phyloP scores from a whole-genome alignment of 2,888 invertebrate species.

The Rhagophthalmus giganteus region DNA sequence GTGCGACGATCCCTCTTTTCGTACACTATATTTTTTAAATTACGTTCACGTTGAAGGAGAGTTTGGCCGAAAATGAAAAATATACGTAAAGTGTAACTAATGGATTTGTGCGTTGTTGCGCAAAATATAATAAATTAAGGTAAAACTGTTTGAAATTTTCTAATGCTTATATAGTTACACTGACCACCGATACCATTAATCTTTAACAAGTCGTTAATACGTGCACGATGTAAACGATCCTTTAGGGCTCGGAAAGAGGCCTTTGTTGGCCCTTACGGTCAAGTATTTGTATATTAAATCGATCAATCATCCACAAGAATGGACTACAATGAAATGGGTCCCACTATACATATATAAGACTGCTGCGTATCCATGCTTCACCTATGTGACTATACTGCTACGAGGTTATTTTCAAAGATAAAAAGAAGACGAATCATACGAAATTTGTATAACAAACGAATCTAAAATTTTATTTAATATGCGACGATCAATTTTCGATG shows the following conservation, averaged over 20 bases:
- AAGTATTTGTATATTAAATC: conserved; percentile 59
- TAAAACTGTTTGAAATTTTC: conserved; percentile 24
- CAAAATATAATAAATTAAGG: conserved; percentile 24
- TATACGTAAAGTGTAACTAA: conserved; percentile 10
- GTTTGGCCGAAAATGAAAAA: conserved; percentile 11
- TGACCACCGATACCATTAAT: conserved; percentile 53
- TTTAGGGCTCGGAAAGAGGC: conserved; percentile 53
- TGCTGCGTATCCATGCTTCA: conserved; percentile 35
- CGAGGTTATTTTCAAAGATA: conserved; percentile 11
- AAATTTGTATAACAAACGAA: conserved; percentile 11
- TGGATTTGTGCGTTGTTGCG: conserved; percentile 18
- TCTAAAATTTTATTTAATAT: not conserved
- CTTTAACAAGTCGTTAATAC: conserved; percentile 54
- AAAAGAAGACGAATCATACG: conserved; percentile 11
- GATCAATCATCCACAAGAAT: conserved; percentile 57
- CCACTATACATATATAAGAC: conserved; percentile 50
- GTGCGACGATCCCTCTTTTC: not conserved
- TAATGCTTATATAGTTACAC: conserved; percentile 44
- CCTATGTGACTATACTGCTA: conserved; percentile 13
- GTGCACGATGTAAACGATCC: conserved; percentile 57
- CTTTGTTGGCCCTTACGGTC: conserved; percentile 57
- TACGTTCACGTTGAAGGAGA: conserved; percentile 2
- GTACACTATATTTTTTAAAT: not conserved
- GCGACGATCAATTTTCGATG: not conserved
- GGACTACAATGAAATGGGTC: conserved; percentile 45